Percentiles rank a stretch among this genome's conserved stretches.
phyloP scores from a whole-genome alignment of 2,888 invertebrate species.

The Seira musarum region DNA sequence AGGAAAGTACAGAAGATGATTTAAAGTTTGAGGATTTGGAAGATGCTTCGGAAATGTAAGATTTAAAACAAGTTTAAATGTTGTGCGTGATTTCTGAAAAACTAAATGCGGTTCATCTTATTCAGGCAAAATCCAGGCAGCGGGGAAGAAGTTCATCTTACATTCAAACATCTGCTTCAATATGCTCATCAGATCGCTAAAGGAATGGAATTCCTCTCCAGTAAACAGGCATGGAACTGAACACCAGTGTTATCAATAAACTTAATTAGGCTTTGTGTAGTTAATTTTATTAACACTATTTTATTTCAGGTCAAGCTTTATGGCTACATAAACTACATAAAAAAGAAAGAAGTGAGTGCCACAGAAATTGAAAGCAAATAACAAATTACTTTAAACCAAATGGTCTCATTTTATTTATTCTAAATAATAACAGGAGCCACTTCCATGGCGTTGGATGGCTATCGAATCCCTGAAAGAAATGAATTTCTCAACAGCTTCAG shows the following conservation, averaged over 20 bases:
- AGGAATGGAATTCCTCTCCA: slow-evolving; percentile 44
- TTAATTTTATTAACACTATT: too few species aligned
- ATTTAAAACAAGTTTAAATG: background rate
- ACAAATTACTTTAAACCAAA: slow-evolving; percentile 29
- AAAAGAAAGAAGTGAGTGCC: slow-evolving; percentile 51
- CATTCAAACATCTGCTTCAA: slow-evolving; percentile 34
- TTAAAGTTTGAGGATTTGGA: background rate
- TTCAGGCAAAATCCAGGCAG: background rate
- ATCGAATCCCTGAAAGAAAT: slow-evolving; percentile 43
- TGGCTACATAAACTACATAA: slow-evolving; percentile 47
- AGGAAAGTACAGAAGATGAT: background rate
- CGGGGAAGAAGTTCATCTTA: slow-evolving; percentile 12
- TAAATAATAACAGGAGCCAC: slow-evolving; percentile 46
- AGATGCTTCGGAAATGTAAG: background rate
- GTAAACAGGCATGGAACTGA: slow-evolving; percentile 31
- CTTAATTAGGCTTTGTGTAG: too few species aligned
- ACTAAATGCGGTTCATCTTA: too few species aligned
- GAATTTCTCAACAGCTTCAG: slow-evolving; percentile 44
- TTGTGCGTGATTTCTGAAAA: too few species aligned
- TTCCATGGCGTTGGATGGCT: slow-evolving; percentile 55
- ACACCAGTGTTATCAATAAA: background rate
- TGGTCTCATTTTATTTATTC: slow-evolving; percentile 2
- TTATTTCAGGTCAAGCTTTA: too few species aligned
- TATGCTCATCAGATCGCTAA: slow-evolving; percentile 49
- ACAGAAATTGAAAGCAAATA: too few species aligned